Percentiles rank a stretch among this genome's conserved stretches.
Evolutionary conservation across 2,888 invertebrate species (phyloP).

Genomic region (Synanthedon andrenaeformis): DNA sequence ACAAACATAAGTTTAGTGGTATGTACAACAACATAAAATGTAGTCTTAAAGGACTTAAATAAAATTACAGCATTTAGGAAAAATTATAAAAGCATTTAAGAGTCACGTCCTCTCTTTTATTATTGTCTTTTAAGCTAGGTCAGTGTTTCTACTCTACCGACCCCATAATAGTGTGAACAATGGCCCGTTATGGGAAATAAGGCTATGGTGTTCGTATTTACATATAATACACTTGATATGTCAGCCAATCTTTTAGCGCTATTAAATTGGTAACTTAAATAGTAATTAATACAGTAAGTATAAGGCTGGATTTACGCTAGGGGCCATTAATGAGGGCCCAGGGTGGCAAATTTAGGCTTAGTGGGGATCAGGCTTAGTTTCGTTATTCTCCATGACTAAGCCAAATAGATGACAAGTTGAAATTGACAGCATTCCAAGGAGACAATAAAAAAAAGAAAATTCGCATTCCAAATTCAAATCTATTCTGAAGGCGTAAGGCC

Average conservation of each 20-base stretch:
- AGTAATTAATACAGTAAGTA: no score
- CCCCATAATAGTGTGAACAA: constrained; percentile 5
- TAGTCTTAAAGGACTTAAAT: no score
- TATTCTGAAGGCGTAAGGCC: constrained; percentile 12
- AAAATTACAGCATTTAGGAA: no score
- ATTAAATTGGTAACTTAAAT: no score
- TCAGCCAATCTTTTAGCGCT: neutral
- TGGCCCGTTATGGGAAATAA: constrained; percentile 6
- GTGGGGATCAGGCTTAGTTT: no score
- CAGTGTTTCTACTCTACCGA: constrained; percentile 2
- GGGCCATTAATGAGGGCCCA: no score
- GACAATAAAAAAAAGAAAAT: constrained; percentile 12
- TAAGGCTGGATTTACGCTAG: no score
- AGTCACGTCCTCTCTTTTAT: neutral
- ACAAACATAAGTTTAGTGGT: no score
- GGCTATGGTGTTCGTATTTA: constrained; percentile 3
- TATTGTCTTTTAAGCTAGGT: constrained; percentile 3
- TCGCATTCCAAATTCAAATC: constrained; percentile 24
- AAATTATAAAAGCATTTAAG: neutral
- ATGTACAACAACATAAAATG: no score
- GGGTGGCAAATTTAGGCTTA: no score
- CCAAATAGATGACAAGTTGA: no score
- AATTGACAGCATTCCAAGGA: neutral
- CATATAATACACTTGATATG: constrained; percentile 4
- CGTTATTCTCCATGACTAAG: no score